Conservation (phyloP, 2,888 invertebrate genomes). For the Orthosia incerta region DNA sequence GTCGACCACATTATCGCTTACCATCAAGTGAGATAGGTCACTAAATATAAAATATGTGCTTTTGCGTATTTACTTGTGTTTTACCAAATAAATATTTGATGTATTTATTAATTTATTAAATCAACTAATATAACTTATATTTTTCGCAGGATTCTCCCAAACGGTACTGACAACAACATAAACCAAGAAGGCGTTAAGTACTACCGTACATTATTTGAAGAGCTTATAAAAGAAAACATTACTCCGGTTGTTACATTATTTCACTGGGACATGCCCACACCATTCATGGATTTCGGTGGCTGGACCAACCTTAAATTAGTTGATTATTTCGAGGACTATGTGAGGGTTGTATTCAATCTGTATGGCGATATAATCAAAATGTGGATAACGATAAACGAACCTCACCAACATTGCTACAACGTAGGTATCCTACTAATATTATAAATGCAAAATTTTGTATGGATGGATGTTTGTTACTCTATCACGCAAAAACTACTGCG, state of each 20-base stretch:
- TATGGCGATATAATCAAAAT: conserved; percentile 92
- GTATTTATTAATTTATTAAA: too few relatives aligned
- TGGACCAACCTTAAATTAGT: conserved; percentile 89
- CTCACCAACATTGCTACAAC: conserved; percentile 89
- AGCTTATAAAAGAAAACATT: conserved; percentile 92
- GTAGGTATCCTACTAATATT: conserved; percentile 62
- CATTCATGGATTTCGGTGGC: conserved; percentile 88
- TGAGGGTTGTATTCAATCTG: conserved; percentile 89
- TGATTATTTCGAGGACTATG: conserved; percentile 90
- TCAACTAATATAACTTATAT: neutral
- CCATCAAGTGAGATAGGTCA: too few relatives aligned
- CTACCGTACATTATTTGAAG: conserved; percentile 94
- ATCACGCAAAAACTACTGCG: too few relatives aligned
- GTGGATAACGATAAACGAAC: conserved; percentile 95
- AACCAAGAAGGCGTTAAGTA: conserved; percentile 93
- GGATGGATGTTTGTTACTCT: too few relatives aligned
- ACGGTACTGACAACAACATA: conserved; percentile 92
- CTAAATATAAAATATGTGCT: too few relatives aligned
- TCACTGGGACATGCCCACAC: conserved; percentile 91
- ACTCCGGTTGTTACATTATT: conserved; percentile 93
- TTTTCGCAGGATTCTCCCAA: conserved; percentile 92
- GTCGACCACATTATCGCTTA: too few relatives aligned
- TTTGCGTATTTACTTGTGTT: too few relatives aligned
- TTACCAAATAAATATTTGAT: too few relatives aligned
- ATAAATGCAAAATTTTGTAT: too few relatives aligned